A percentile compares a stretch with the other conserved stretches of the same genome.
phyloP scores from a whole-genome alignment of 2,113 vertebrate species.

The Charadrius vociferus region DNA sequence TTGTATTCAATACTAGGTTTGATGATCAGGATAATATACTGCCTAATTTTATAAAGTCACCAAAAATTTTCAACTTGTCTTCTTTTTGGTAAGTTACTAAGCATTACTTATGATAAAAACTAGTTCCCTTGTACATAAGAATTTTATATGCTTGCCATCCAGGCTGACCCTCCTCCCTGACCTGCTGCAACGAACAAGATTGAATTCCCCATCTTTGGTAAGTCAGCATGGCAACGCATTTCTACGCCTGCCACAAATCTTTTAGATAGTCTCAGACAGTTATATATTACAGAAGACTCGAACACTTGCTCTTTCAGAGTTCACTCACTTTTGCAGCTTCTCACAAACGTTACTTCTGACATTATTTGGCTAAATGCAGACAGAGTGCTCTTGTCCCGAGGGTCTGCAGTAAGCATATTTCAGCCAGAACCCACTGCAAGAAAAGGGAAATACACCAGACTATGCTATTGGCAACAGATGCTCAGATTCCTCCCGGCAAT shows the following conservation, averaged over 20 bases:
- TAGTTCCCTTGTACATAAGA: not conserved
- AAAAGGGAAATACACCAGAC: not conserved
- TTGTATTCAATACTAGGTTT: not conserved
- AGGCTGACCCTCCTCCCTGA: not conserved
- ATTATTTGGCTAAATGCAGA: not conserved
- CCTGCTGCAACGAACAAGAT: not conserved
- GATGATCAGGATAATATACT: not conserved
- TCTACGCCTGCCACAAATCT: not conserved
- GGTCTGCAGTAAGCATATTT: not conserved
- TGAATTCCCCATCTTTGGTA: not conserved
- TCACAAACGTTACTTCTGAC: not conserved
- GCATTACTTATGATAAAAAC: not conserved
- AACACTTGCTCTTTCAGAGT: not conserved
- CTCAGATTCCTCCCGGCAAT: not conserved
- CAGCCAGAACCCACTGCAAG: not conserved
- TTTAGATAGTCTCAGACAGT: not conserved
- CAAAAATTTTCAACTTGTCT: not conserved
- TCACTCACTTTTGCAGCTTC: not conserved
- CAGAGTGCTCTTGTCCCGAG: not conserved
- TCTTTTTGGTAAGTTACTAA: not conserved
- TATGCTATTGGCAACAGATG: not conserved
- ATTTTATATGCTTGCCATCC: not conserved
- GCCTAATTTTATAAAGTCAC: not conserved
- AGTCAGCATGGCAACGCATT: not conserved
- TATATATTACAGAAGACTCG: not conserved